Base-by-base conservation (phyloP, 2,797 vertebrate species). In the Morelia viridis region DNA sequence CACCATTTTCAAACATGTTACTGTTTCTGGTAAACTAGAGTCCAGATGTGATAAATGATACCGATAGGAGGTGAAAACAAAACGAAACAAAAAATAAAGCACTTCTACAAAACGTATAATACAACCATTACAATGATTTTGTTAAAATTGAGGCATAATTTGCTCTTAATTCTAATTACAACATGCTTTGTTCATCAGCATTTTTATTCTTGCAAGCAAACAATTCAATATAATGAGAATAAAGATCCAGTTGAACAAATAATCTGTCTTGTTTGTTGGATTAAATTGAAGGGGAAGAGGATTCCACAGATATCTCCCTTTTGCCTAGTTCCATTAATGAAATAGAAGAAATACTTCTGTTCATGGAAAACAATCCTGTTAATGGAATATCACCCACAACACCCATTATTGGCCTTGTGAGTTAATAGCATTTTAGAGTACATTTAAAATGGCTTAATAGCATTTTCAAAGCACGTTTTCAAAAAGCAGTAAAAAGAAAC, bases 151-250 rank as follows among this genome's bases (percentile, higher is more conserved):
- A 35, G 41, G 9, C 80, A 56, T 62, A 84, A 61, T 50, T 53
- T 85, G 60, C 80, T 64, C 84, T 24, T 90, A 90, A 64, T 64
- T 90, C 76, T 90, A 90, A 76, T 28, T 56, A 83, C 11, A 31
- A 22, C 5, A 31, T 64, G 11, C 62, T 85, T 90, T 50, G 41
- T 64, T n/a, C 15, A 53, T 4, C 5, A 64, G 64, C n/a, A 89
- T 12, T 62, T 90, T 83, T 84, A 56, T 58, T n/a, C 13, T 46
- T 80, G 11, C 10, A 87, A 26, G 19, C 58, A 61, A 83, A n/a
- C 61, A 50, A 83, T 83, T 84, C 10, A 84, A n/a, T 56, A 64
- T 84, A 53, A 56, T 35, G 46, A 26, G 28, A 61, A 35, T 85
- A 85, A 64, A 53, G 80, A 85, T 31, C 5, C 28, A 50, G 53